phyloP scores from a whole-genome alignment of 2,113 vertebrate species.

The Cranoglanis bouderius region DNA sequence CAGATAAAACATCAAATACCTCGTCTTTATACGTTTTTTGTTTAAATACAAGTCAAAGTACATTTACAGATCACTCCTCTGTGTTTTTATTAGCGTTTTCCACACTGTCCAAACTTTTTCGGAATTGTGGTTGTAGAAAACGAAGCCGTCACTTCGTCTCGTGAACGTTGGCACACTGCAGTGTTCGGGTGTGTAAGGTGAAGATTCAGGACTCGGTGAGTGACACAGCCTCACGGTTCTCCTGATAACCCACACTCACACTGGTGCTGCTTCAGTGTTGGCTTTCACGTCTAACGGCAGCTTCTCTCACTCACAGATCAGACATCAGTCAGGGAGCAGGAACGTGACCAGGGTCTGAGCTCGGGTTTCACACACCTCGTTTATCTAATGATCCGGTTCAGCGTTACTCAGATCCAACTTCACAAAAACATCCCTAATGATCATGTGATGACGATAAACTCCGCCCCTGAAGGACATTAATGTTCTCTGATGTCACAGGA shows the following conservation, averaged over 20 bases:
- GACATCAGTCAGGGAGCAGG: not conserved
- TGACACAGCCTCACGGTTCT: not conserved
- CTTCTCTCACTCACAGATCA: not conserved
- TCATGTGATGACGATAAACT: not conserved
- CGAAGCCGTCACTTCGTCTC: too few relatives aligned
- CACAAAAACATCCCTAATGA: not conserved
- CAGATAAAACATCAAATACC: too few relatives aligned
- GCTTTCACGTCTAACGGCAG: constrained; percentile 8
- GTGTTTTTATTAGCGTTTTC: too few relatives aligned
- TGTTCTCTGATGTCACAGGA: not conserved
- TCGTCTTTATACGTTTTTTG: too few relatives aligned
- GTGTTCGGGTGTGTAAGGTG: not conserved
- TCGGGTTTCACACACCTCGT: too few relatives aligned
- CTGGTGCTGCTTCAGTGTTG: not conserved
- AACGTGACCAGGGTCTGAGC: too few relatives aligned
- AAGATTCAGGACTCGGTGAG: not conserved
- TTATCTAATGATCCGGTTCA: not conserved
- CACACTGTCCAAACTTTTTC: too few relatives aligned
- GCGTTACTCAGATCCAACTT: not conserved
- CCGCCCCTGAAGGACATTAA: too few relatives aligned
- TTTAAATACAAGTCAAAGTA: too few relatives aligned
- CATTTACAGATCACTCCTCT: too few relatives aligned
- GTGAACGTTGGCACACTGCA: not conserved
- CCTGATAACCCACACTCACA: not conserved
- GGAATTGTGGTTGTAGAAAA: too few relatives aligned